Evolutionary conservation across 2,888 invertebrate species (phyloP).

Genomic region (Gnatocerus cornutus): DNA sequence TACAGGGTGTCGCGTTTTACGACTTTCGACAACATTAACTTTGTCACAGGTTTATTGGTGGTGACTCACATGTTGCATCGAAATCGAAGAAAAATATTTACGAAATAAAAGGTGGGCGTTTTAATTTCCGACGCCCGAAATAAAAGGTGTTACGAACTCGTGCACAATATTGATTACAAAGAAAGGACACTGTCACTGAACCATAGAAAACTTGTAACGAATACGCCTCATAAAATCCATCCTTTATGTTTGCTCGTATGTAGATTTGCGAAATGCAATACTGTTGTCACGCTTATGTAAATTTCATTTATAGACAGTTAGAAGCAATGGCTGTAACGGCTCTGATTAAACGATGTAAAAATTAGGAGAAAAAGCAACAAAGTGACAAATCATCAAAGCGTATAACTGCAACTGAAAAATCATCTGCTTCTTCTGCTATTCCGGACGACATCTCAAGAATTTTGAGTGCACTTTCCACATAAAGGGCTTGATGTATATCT

Average conservation of each 20-base stretch:
- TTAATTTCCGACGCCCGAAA: background rate
- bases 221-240: conserved; percentile 48
- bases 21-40: conserved; percentile 1
- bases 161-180: conserved; percentile 43
- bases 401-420: conserved; percentile 1
- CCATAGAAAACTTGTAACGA: conserved; percentile 42
- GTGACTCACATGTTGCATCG: background rate
- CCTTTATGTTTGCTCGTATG: conserved; percentile 46
- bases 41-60: background rate
- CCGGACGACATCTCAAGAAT: conserved; percentile 23
- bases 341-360: conserved; percentile 35
- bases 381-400: conserved; percentile 24
- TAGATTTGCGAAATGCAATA: conserved; percentile 45
- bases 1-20: conserved; percentile 1
- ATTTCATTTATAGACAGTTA: conserved; percentile 46
- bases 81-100: background rate
- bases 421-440: conserved; percentile 23
- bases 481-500: conserved; percentile 38
- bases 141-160: conserved; percentile 30
- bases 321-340: conserved; percentile 42
- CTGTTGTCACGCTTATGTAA: conserved; percentile 47
- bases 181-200: conserved; percentile 43
- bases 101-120: background rate
- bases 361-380: conserved; percentile 26
- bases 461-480: conserved; percentile 19